These are phyloP conservation scores for Dinoponera quadriceps DNA, from an alignment of 1,140 invertebrate species.

Conservation along the genomic window DNA sequence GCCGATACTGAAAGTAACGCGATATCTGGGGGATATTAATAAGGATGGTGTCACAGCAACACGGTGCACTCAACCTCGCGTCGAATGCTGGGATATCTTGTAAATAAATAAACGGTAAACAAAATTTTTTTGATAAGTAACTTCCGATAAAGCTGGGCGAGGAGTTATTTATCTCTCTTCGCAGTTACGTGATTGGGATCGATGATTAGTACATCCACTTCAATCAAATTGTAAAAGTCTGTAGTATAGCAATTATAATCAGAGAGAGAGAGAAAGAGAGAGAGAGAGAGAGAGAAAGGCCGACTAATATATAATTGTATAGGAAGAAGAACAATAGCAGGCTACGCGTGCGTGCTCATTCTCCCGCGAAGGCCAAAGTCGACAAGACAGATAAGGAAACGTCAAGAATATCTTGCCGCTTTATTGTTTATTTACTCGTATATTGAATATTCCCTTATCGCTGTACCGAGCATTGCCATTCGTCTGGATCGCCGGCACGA, in stretches of 20 bases:
- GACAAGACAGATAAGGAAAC: constrained; percentile 43
- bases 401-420: constrained; percentile 19
- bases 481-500: constrained; percentile 62
- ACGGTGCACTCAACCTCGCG: background rate
- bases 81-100: background rate
- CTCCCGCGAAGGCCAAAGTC: constrained; percentile 23
- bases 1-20: background rate
- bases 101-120: constrained; percentile 35
- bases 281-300: background rate
- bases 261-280: no score
- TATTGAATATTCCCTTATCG: constrained; percentile 68
- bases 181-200: background rate
- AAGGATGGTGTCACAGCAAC: background rate
- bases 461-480: constrained; percentile 34
- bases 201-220: constrained; percentile 18
- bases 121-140: constrained; percentile 9
- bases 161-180: constrained; percentile 16
- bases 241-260: background rate
- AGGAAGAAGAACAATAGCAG: background rate
- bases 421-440: constrained; percentile 67
- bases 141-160: background rate
- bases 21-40: background rate
- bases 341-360: background rate
- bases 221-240: constrained; percentile 21
- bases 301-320: background rate